These are phyloP conservation scores for Tenualosa thibaudeaui DNA, from an alignment of 2,797 vertebrate genomes.

Conservation along the genomic window DNA sequence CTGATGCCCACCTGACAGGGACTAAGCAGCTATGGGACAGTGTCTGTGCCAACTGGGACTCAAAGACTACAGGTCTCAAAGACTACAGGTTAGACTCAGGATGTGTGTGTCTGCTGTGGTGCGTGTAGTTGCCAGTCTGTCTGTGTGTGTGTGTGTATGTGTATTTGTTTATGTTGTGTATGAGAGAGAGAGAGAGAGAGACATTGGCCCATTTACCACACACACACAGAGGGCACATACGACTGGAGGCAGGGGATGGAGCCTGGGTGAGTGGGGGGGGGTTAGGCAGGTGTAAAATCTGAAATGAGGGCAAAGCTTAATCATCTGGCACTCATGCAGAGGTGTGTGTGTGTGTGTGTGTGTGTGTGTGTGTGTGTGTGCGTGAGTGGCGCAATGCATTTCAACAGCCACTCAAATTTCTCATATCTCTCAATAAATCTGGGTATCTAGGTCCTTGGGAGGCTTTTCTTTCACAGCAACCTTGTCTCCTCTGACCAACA, in stretches of 20 bases:
- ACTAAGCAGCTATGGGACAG: slow-evolving; percentile 54
- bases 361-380: neutral
- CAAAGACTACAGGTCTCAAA: slow-evolving; percentile 37
- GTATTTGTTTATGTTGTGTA: neutral
- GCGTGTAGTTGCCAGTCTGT: neutral
- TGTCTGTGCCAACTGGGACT: slow-evolving; percentile 35
- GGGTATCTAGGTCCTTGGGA: neutral
- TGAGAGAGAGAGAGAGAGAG: slow-evolving; percentile 10
- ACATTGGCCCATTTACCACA: neutral
- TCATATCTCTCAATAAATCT: neutral
- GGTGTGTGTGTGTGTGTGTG: neutral
- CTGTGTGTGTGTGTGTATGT: neutral
- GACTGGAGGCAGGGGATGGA: slow-evolving; percentile 4
- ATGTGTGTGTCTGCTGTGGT: neutral
- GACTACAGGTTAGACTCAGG: slow-evolving; percentile 40
- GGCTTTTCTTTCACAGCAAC: neutral
- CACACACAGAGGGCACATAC: neutral
- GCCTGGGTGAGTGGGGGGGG: neutral
- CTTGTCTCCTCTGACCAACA: neutral
- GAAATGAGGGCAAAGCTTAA: slow-evolving; percentile 12
- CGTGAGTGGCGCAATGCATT: neutral
- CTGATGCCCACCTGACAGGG: slow-evolving; percentile 42
- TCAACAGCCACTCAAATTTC: neutral
- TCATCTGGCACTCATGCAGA: slow-evolving; percentile 5
- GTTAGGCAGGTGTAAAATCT: slow-evolving; percentile 18